Evolutionary conservation across 2,797 vertebrate genomes (phyloP).

Genomic region (Lagocephalus sceleratus): DNA sequence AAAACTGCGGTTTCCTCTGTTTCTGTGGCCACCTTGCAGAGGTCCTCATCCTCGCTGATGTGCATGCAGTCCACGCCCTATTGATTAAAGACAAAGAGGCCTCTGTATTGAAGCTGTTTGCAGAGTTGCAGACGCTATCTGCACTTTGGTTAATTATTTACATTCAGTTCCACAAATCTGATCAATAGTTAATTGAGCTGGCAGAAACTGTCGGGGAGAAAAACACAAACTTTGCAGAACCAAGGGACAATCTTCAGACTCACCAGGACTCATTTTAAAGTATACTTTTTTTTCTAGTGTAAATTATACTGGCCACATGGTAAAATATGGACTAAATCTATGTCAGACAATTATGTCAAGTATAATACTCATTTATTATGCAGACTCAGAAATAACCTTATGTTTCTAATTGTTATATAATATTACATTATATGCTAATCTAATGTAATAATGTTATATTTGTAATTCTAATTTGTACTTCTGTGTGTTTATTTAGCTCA

Average conservation of each 20-base stretch:
- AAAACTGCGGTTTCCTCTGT: conserved; percentile 55
- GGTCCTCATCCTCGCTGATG: conserved; percentile 40
- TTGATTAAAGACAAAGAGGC: conserved; percentile 61
- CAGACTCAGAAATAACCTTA: too few relatives aligned
- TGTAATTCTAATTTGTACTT: not conserved
- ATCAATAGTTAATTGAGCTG: conserved; percentile 74
- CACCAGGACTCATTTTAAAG: too few relatives aligned
- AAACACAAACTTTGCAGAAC: conserved; percentile 46
- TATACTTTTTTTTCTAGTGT: too few relatives aligned
- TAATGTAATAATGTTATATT: too few relatives aligned
- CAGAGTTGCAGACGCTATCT: conserved; percentile 70
- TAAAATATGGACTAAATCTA: too few relatives aligned
- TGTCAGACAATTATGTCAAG: too few relatives aligned
- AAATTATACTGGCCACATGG: too few relatives aligned
- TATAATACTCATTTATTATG: too few relatives aligned
- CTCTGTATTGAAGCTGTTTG: conserved; percentile 60
- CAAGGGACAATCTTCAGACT: conserved; percentile 4
- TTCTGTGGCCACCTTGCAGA: conserved; percentile 44
- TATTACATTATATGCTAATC: too few relatives aligned
- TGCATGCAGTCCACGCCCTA: conserved; percentile 46
- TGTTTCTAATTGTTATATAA: too few relatives aligned
- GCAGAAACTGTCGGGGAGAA: conserved; percentile 41
- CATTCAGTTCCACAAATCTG: conserved; percentile 64
- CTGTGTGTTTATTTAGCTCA: conserved; percentile 1
- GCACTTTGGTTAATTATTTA: conserved; percentile 70